Evolutionary conservation across 2,113 vertebrate species (phyloP).

Genomic region (Muntiacus reevesi): DNA sequence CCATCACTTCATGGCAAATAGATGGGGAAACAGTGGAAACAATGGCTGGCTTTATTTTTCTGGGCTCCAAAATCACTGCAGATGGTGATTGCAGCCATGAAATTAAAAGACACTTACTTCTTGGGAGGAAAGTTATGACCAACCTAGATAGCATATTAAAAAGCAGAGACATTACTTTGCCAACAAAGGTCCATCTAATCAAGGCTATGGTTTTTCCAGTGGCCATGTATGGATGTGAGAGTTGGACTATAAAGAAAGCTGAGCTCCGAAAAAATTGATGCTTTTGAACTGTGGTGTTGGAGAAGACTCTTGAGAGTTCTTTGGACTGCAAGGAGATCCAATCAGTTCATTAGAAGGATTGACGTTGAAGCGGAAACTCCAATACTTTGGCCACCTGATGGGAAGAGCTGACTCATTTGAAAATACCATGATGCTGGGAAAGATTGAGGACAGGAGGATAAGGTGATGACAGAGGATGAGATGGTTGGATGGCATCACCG

Average conservation of each 20-base stretch:
- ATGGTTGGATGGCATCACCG: not conserved
- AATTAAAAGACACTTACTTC: too few relatives aligned
- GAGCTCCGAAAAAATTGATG: accelerated
- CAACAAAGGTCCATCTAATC: too few relatives aligned
- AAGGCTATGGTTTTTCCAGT: not conserved
- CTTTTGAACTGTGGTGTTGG: not conserved
- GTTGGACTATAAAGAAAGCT: not conserved
- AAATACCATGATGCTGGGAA: not conserved
- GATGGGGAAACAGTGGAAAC: too few relatives aligned
- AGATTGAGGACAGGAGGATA: not conserved
- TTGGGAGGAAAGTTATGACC: too few relatives aligned
- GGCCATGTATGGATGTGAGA: not conserved
- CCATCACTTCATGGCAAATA: too few relatives aligned
- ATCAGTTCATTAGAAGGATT: not conserved
- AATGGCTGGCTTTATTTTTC: too few relatives aligned
- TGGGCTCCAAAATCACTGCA: too few relatives aligned
- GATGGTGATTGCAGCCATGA: too few relatives aligned
- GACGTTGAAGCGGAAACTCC: not conserved
- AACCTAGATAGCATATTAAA: too few relatives aligned
- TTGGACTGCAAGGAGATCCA: not conserved
- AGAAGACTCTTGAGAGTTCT: not conserved
- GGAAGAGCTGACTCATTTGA: not conserved
- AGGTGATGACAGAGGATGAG: not conserved
- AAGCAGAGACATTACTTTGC: too few relatives aligned
- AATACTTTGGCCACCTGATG: not conserved